phyloP scores from a whole-genome alignment of 1,140 invertebrate species.

The Ips typographus region DNA sequence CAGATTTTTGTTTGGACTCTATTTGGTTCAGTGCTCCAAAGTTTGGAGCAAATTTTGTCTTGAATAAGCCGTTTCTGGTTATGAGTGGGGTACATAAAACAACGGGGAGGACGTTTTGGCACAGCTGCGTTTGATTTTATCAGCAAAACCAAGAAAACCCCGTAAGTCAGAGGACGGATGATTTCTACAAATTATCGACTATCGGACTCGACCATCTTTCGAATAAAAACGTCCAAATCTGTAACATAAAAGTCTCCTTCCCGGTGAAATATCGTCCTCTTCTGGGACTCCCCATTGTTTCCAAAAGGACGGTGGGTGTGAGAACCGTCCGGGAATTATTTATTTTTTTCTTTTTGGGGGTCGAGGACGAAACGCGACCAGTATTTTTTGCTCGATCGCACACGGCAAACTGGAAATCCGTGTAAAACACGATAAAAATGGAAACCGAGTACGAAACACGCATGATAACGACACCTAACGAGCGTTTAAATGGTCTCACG shows the following conservation, averaged over 20 bases:
- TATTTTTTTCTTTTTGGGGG: not conserved
- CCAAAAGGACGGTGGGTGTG: conserved; percentile 1
- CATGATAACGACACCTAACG: conserved; percentile 19
- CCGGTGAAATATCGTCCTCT: conserved; percentile 1
- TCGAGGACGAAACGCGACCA: not conserved
- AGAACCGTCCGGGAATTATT: not conserved
- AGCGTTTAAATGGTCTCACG: conserved; percentile 28
- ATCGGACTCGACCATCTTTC: not conserved
- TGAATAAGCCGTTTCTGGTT: too few relatives aligned
- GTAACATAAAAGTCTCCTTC: conserved; percentile 8
- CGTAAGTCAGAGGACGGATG: not conserved
- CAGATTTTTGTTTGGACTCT: too few relatives aligned
- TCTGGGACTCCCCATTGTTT: not conserved
- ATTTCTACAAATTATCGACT: conserved; percentile 12
- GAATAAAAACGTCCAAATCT: not conserved
- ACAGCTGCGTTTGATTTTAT: not conserved
- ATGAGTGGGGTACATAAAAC: not conserved
- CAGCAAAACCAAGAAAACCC: not conserved
- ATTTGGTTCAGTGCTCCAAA: too few relatives aligned
- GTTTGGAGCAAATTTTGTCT: too few relatives aligned
- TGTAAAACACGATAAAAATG: conserved; percentile 12
- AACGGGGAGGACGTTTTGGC: not conserved
- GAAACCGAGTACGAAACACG: conserved; percentile 2
- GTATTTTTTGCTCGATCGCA: too few relatives aligned
- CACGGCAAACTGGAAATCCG: too few relatives aligned